Evolutionary conservation across 2,888 invertebrate genomes (phyloP).

Genomic region (Itoplectis maculator): DNA sequence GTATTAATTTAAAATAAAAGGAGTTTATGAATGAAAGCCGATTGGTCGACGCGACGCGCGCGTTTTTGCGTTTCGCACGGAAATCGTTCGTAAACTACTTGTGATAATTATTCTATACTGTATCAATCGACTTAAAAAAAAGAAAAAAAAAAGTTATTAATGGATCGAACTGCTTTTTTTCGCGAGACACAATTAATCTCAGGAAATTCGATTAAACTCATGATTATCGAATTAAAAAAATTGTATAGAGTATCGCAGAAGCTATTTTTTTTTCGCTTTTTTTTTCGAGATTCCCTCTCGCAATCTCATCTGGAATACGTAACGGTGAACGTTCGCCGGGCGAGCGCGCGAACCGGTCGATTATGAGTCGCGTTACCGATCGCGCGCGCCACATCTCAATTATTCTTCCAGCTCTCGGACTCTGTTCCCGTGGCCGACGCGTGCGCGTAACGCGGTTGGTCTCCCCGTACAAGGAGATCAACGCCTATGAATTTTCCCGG

Average conservation of each 20-base stretch:
- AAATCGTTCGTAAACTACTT: not conserved
- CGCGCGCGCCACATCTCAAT: not conserved
- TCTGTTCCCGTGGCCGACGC: not conserved
- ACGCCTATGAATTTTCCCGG: not conserved
- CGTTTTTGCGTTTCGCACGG: not conserved
- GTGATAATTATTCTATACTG: not conserved
- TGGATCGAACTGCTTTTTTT: too few relatives aligned
- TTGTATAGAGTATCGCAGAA: too few relatives aligned
- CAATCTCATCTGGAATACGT: not conserved
- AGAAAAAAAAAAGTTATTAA: too few relatives aligned
- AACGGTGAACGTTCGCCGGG: not conserved
- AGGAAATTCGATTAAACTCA: too few relatives aligned
- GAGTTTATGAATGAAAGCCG: constrained; percentile 2
- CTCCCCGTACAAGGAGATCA: constrained; percentile 5
- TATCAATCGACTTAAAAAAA: too few relatives aligned
- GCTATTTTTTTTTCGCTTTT: too few relatives aligned
- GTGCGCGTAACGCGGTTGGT: too few relatives aligned
- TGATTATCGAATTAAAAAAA: too few relatives aligned
- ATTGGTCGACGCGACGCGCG: not conserved
- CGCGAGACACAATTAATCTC: too few relatives aligned
- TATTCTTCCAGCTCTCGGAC: constrained; percentile 8
- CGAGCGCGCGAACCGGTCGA: constrained; percentile 22
- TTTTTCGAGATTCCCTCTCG: constrained; percentile 12
- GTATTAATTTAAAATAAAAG: constrained; percentile 17
- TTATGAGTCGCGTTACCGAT: constrained; percentile 8